Evolutionary conservation across 2,797 vertebrate genomes (phyloP), one percentile per base, ranked within the genome.

Genomic region (Gouania willdenowi): DNA sequence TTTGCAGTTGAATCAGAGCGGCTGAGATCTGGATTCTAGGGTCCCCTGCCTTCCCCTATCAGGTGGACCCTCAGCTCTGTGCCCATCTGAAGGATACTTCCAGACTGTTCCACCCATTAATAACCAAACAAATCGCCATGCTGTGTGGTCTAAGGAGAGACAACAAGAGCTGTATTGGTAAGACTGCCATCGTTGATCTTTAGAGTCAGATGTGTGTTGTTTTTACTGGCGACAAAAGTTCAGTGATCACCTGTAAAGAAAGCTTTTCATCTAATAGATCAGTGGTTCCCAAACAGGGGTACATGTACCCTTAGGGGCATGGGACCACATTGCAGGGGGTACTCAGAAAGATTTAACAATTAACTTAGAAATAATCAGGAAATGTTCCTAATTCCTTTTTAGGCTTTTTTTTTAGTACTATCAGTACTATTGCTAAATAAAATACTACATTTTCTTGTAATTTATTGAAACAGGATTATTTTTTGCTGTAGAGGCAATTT

Each of bases 111-210:
- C n/a, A n/a, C n/a, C n/a, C n/a, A n/a, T n/a, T n/a, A 52, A 48
- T 65, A 48, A 64, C 65, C 41, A 39, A 52, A 40, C 56, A 63
- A 14, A n/a, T 72, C 75, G 73, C 63, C 77, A 90, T 90, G 88
- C 82, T 90, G 73, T 90, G 88, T 78, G 88, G 88, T 77, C 83
- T 90, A 55, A 83, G 86, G 74, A 86, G 75, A 70, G 88, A 90
- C 70, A 53, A 61, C 66, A 87, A 85, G 71, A 87, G 64, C 77
- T 74, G 75, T 64, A 63, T 71, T 22, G 87, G 87, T 90, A 84
- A 90, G 88, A 63, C 27, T 12, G 31, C 36, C 50, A 23, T 49
- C 38, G 53, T 65, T 54, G 47, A 45, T 52, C 40, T 37, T 16
- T 19, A 31, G 16, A 42, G 37, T 41, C 5, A 26, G 3, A n/a